Evolutionary conservation across 2,113 vertebrate species (phyloP), one percentile per base, ranked within the genome.

Genomic region (Trichomycterus rosablanca): DNA sequence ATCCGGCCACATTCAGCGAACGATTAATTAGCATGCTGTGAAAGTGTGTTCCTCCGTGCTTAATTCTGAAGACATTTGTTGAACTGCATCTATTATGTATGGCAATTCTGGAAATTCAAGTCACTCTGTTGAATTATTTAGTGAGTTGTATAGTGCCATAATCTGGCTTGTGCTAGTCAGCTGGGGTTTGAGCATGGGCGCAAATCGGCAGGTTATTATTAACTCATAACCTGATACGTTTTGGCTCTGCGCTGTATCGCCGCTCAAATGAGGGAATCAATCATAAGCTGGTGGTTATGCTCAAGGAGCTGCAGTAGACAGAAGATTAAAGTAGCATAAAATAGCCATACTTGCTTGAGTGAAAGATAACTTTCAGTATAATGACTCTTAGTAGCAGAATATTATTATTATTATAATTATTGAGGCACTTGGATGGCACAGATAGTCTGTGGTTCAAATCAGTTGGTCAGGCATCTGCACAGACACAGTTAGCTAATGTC

Each of bases 11-110:
- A 53, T 60, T 68, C 70, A 62, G 37, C 42, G 59, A 34, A 59
- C 24, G 40, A 75, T 74, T 73, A 75, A 71, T 73, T 76, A 68
- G 43, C 26, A 54, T 55, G 59, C 46, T 68, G 60, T 24, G 55
- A 18, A 11, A 51, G 48, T 52, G 67, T 43, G 23, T 42, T 12
- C 55, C 65, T 67, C 42, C 59, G 43, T 75, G 62, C 71, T 66
- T 67, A 59, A 76, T 54, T 75, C 75, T 46, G 57, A 28, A 66
- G 42, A 63, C 66, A 67, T 74, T 68, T 67, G 71, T 80, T 48
- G 54, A 81, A 61, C 67, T 59, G 7, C 58, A 80, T 87, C 54
- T 79, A 84, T 86, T 81, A 83, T 85, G 81, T 59, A 81, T 77
- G 46, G 28, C 39, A 45, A 65, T 77, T 78, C 71, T 82, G 57